These are phyloP conservation scores for Cryptoprocta ferox DNA, from an alignment of 2,797 vertebrate genomes.

Conservation along the genomic window DNA sequence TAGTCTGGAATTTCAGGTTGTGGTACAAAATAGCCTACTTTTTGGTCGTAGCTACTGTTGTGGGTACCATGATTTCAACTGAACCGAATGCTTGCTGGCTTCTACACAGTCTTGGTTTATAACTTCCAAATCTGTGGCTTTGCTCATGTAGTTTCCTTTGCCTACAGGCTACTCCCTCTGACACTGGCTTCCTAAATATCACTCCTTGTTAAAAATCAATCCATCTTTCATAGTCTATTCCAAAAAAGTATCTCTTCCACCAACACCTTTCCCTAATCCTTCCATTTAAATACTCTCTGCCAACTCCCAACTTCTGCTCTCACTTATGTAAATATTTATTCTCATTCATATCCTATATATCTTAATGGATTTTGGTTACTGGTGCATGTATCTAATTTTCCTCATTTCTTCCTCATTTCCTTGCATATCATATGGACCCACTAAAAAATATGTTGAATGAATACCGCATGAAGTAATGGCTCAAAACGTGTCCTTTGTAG, in stretches of 20 bases:
- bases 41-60: not conserved
- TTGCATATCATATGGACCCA: too few relatives aligned
- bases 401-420: not conserved
- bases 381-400: not conserved
- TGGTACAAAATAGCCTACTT: not conserved
- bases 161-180: not conserved
- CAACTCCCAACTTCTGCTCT: not conserved
- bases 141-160: not conserved
- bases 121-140: not conserved
- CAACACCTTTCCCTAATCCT: not conserved
- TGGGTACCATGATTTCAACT: not conserved
- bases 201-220: not conserved
- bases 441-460: not conserved
- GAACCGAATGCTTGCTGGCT: not conserved
- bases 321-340: not conserved
- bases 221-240: not conserved
- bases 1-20: not conserved
- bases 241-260: not conserved
- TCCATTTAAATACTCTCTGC: not conserved
- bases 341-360: not conserved
- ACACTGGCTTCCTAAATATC: not conserved
- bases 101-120: not conserved
- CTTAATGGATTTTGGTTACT: not conserved
- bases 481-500: not conserved
- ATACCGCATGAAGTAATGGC: not conserved